Conservation (phyloP, 64 coral and sea anemone genomes). For the Cladopsammia gracilis region DNA sequence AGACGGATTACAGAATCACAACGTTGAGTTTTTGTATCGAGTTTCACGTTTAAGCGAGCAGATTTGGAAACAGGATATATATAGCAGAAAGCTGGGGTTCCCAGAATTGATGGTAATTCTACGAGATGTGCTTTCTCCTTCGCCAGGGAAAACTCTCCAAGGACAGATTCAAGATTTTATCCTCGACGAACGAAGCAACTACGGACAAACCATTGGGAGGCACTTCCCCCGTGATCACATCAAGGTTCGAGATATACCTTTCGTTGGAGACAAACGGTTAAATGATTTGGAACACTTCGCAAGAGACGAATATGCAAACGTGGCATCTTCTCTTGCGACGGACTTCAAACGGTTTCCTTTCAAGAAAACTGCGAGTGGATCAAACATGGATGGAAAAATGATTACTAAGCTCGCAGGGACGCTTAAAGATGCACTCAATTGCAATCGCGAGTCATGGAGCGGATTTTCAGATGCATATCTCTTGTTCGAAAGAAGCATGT, state of each 20-base stretch:
- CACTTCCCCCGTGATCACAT: slow-evolving; percentile 62
- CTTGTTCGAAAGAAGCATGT: slow-evolving; percentile 35
- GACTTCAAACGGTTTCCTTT: slow-evolving; percentile 39
- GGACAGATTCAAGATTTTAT: slow-evolving; percentile 49
- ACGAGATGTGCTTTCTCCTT: slow-evolving; percentile 15
- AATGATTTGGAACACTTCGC: slow-evolving; percentile 15
- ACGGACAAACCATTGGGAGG: slow-evolving; percentile 45
- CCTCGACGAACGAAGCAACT: not conserved
- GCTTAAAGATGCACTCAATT: slow-evolving; percentile 53
- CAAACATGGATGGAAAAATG: slow-evolving; percentile 66
- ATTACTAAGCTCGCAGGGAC: slow-evolving; percentile 21
- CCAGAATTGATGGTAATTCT: slow-evolving; percentile 60
- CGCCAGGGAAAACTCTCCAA: slow-evolving; percentile 37
- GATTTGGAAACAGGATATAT: slow-evolving; percentile 31
- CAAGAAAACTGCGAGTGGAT: slow-evolving; percentile 70
- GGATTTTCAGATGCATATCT: slow-evolving; percentile 45
- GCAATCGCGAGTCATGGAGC: slow-evolving; percentile 42
- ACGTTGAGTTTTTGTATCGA: slow-evolving; percentile 74
- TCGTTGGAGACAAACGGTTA: slow-evolving; percentile 42
- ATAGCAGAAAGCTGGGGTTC: slow-evolving; percentile 6
- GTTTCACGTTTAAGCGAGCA: slow-evolving; percentile 70
- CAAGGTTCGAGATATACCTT: slow-evolving; percentile 48
- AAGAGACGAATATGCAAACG: slow-evolving; percentile 18
- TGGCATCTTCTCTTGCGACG: slow-evolving; percentile 39
- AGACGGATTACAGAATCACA: slow-evolving; percentile 61